phyloP scores from a whole-genome alignment of 2,113 vertebrate species.

The Callorhinus ursinus region DNA sequence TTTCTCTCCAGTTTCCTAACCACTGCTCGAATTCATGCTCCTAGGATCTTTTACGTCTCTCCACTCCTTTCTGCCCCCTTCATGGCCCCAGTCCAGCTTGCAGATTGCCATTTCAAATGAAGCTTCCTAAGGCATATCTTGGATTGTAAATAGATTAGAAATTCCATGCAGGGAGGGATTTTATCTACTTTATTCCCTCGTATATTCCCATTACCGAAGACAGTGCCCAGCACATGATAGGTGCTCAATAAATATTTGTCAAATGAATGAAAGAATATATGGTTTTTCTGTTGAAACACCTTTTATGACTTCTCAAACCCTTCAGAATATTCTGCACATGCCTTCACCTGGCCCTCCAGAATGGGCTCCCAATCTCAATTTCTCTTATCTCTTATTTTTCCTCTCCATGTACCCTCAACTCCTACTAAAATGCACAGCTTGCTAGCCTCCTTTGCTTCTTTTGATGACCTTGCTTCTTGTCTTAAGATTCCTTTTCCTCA shows the following conservation, averaged over 20 bases:
- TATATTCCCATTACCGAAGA: not conserved
- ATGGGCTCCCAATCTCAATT: not conserved
- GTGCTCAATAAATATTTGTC: not conserved
- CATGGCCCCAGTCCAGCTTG: not conserved
- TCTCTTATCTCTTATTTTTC: constrained; percentile 23
- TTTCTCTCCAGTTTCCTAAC: not conserved
- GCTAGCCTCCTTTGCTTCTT: not conserved
- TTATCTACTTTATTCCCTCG: not conserved
- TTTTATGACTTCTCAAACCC: not conserved
- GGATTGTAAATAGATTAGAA: not conserved
- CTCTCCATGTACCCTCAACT: not conserved
- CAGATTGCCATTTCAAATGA: not conserved
- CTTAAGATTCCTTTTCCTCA: not conserved
- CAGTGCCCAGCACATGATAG: not conserved
- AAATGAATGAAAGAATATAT: constrained; percentile 2
- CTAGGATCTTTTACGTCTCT: not conserved
- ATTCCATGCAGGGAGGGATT: not conserved
- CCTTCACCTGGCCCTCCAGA: not conserved
- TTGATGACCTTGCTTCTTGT: not conserved
- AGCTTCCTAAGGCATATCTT: not conserved
- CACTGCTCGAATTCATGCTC: not conserved
- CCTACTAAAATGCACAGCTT: not conserved
- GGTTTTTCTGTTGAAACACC: not conserved
- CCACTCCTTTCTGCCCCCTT: not conserved
- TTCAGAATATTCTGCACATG: not conserved